Evolutionary conservation across 2,797 vertebrate species (phyloP).

Genomic region (Gallinago solitaria): DNA sequence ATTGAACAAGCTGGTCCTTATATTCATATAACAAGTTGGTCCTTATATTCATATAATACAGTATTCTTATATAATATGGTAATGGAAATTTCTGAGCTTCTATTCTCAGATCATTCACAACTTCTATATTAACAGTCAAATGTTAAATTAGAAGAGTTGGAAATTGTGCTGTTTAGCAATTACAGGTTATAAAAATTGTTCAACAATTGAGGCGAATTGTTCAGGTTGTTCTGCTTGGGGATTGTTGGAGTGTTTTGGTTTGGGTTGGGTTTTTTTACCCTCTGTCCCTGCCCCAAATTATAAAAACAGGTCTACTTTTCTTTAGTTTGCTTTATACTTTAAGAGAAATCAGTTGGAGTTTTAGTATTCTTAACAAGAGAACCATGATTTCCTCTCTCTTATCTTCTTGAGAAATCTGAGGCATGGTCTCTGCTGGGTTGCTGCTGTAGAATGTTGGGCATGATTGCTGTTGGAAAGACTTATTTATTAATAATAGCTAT

Average conservation of each 20-base stretch:
- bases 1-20: background rate
- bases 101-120: background rate
- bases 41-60: background rate
- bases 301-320: background rate
- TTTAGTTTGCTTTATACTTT: background rate
- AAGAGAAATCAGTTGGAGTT: background rate
- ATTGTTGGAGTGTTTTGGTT: background rate
- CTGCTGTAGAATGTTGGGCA: background rate
- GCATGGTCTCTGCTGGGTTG: fast-evolving
- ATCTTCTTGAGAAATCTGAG: background rate
- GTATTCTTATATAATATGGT: background rate
- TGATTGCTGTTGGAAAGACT: background rate
- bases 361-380: background rate
- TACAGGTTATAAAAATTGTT: background rate
- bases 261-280: background rate
- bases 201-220: background rate
- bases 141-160: background rate
- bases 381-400: background rate
- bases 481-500: background rate
- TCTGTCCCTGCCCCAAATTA: fast-evolving
- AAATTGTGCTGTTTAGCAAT: background rate
- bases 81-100: background rate
- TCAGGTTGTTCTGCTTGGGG: fast-evolving
- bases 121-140: background rate
- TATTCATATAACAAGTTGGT: background rate